Percentiles rank a stretch among this genome's conserved stretches.
Evolutionary conservation across 2,113 vertebrate genomes (phyloP).

Genomic region (Parus major): DNA sequence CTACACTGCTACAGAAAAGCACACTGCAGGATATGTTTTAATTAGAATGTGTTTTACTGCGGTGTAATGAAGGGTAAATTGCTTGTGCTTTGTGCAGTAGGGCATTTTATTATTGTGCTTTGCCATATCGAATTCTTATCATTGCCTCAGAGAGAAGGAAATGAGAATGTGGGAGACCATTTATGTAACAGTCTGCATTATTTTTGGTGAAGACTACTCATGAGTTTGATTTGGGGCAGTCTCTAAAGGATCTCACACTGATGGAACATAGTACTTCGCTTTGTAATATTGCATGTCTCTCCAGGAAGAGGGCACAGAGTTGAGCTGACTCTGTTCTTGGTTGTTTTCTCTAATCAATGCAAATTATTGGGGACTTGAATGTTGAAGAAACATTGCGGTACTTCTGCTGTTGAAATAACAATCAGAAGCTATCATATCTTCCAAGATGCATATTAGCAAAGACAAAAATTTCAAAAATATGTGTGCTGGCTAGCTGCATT

Average conservation of each 20-base stretch:
- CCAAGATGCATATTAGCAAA: background rate
- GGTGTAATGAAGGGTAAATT: background rate
- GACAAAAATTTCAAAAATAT: background rate
- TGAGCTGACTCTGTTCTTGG: background rate
- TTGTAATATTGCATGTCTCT: background rate
- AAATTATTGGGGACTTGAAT: accelerated
- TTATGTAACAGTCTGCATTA: background rate
- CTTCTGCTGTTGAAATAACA: background rate
- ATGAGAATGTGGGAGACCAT: background rate
- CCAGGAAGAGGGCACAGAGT: background rate
- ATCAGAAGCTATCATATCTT: background rate
- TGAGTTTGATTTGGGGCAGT: background rate
- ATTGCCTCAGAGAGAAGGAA: background rate
- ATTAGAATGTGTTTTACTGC: background rate
- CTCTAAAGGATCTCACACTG: background rate
- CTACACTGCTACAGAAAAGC: background rate
- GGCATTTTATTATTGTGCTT: background rate
- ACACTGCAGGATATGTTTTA: background rate
- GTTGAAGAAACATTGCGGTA: background rate
- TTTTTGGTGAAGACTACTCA: background rate
- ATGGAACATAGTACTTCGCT: background rate
- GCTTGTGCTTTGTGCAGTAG: background rate
- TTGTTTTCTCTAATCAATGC: background rate
- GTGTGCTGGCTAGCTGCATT: background rate
- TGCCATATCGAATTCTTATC: background rate